Conservation (phyloP, 2,797 vertebrate species). For the Notolepis coatsorum region DNA sequence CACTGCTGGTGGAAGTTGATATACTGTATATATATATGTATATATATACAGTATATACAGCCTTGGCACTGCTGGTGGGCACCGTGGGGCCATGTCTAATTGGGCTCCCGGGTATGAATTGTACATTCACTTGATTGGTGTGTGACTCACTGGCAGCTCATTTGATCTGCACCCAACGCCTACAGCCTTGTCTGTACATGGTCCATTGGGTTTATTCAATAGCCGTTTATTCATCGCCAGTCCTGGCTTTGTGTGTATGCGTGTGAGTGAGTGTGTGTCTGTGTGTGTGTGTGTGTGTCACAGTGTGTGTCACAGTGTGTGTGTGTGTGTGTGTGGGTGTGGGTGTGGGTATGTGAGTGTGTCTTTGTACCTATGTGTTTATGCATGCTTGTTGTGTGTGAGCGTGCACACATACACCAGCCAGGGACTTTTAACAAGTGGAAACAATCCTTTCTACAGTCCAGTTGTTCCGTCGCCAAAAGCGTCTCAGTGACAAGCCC, state of each 20-base stretch:
- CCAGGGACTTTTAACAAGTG: constrained; percentile 48
- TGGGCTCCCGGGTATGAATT: not conserved
- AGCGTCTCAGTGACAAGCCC: constrained; percentile 42
- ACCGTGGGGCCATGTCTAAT: not conserved
- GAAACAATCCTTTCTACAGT: constrained; percentile 45
- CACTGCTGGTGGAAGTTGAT: no score
- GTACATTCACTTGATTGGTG: not conserved
- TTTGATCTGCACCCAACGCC: no score
- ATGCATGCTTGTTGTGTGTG: not conserved
- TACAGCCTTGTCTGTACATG: no score
- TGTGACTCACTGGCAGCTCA: no score
- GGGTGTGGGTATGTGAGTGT: no score
- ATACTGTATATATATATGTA: no score
- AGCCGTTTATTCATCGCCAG: constrained; percentile 7
- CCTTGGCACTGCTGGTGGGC: not conserved
- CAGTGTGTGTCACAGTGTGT: no score
- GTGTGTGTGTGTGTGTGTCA: no score
- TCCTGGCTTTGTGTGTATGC: not conserved
- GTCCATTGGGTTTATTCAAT: no score
- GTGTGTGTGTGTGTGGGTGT: not conserved
- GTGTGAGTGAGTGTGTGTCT: not conserved
- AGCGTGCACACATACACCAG: no score
- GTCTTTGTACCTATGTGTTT: no score
- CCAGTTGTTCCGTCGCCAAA: constrained; percentile 54
- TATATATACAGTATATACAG: not conserved